Percentiles rank a stretch among this genome's conserved stretches.
Conservation (phyloP, 2,797 vertebrate species). For the Poecilia picta region DNA sequence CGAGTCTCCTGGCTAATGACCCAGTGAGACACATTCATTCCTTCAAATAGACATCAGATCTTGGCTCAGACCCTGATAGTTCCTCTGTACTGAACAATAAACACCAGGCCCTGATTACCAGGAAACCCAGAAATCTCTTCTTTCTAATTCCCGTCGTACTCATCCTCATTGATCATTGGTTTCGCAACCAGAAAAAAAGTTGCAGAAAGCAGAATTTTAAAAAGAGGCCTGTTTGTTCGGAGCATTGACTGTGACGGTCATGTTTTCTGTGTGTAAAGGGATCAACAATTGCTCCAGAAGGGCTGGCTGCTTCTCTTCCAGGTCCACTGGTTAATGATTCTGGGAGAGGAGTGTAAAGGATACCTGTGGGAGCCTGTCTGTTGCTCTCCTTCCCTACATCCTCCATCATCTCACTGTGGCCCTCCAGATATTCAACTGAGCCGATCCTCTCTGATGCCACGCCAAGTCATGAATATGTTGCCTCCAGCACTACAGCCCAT, state of each 20-base stretch:
- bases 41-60: conserved; percentile 66
- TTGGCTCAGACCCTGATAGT: conserved; percentile 49
- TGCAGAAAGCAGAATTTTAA: background rate
- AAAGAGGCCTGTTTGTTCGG: conserved; percentile 6
- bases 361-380: conserved; percentile 68
- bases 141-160: background rate
- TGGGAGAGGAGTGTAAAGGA: conserved; percentile 36
- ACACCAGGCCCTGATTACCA: conserved; percentile 21
- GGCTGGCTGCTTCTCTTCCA: conserved; percentile 22
- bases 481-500: conserved; percentile 40
- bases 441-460: conserved; percentile 58
- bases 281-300: conserved; percentile 21
- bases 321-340: conserved; percentile 30
- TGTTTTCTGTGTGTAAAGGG: conserved; percentile 11
- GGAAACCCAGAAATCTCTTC: conserved; percentile 12
- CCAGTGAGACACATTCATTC: conserved; percentile 75
- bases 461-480: conserved; percentile 47
- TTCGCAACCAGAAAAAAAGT: conserved; percentile 1
- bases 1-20: conserved; percentile 69
- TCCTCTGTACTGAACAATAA: conserved; percentile 40
- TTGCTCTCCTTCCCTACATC: conserved; percentile 30
- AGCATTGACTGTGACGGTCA: background rate
- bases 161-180: background rate
- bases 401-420: conserved; percentile 41
- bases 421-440: conserved; percentile 61